Conservation (phyloP, 2,888 invertebrate species). For the Osmoderma eremita region DNA sequence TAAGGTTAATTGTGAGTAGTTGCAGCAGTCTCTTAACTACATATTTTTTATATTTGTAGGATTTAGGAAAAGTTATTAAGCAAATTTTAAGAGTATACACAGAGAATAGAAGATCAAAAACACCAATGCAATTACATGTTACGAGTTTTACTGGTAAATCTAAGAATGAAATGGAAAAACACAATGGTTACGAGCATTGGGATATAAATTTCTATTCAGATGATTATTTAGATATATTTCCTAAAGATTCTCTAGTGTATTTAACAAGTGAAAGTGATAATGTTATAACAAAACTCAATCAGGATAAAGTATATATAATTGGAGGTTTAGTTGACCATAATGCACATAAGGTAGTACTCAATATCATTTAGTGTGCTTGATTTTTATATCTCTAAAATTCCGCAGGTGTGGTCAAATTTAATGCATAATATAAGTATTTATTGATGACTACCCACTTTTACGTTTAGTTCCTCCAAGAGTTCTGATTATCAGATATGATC, state of each 20-base stretch:
- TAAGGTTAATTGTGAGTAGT: conserved; percentile 53
- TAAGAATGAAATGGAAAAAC: conserved; percentile 78
- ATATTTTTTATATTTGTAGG: conserved; percentile 63
- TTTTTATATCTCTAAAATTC: too few relatives aligned
- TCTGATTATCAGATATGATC: too few relatives aligned
- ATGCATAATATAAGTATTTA: too few relatives aligned
- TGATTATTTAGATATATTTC: conserved; percentile 76
- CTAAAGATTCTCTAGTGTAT: conserved; percentile 85
- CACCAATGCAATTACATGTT: conserved; percentile 85
- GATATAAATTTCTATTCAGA: conserved; percentile 81
- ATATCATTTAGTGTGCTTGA: background rate
- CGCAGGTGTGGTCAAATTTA: too few relatives aligned
- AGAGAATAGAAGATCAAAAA: conserved; percentile 81
- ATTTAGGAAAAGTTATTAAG: conserved; percentile 88
- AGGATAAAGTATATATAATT: conserved; percentile 88
- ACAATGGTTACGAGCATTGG: conserved; percentile 92
- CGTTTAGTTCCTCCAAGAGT: too few relatives aligned
- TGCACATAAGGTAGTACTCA: conserved; percentile 78
- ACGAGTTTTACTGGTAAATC: conserved; percentile 82
- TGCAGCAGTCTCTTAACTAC: conserved; percentile 5
- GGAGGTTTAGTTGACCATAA: conserved; percentile 99
- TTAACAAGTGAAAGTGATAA: conserved; percentile 94
- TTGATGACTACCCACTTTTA: too few relatives aligned
- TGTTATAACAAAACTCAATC: conserved; percentile 77
- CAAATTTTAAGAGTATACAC: conserved; percentile 93